Evolutionary conservation across 2,113 vertebrate species (phyloP).

Genomic region (Genyomyrus donnyi): DNA sequence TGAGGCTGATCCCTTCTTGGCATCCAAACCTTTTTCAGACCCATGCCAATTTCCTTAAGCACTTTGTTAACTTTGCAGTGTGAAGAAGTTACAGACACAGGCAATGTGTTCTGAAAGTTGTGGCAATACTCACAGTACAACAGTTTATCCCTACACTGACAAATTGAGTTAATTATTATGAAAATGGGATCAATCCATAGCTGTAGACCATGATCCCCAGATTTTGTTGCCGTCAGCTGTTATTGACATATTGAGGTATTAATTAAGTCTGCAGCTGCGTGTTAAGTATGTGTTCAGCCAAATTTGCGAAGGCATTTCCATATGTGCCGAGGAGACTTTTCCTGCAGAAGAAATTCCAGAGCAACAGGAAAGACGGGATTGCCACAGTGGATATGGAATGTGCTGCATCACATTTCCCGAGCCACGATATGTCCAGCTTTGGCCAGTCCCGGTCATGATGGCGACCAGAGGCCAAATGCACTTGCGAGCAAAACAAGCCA

Average conservation of each 20-base stretch:
- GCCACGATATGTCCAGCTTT: neutral
- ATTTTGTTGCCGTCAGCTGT: neutral
- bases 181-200: constrained; percentile 3
- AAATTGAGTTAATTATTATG: neutral
- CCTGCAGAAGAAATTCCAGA: no score
- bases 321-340: neutral
- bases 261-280: neutral
- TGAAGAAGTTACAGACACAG: neutral
- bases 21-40: neutral
- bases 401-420: neutral
- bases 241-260: neutral
- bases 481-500: neutral
- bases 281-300: neutral
- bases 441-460: neutral
- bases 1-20: neutral
- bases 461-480: neutral
- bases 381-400: neutral
- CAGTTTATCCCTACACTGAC: neutral
- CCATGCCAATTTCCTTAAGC: neutral
- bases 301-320: neutral
- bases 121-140: neutral
- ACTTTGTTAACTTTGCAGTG: neutral
- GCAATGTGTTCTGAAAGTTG: neutral
- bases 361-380: neutral
- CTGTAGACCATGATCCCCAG: neutral